Base-by-base conservation (phyloP, 2,888 invertebrate genomes). In the Noctua fimbriata region DNA sequence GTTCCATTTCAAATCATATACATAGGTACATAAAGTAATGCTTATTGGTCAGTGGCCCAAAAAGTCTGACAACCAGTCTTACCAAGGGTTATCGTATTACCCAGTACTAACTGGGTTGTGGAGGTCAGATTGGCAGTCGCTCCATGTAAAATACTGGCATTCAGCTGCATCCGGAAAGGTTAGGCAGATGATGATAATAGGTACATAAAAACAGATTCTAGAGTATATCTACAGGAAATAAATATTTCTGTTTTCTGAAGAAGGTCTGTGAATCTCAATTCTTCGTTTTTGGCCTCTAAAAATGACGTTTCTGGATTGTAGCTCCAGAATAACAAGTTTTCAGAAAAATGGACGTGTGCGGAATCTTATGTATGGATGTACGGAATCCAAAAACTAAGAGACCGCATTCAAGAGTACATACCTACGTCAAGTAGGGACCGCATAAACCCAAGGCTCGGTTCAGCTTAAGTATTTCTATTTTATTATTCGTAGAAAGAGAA, bases 401-500 rank as follows among this genome's bases (percentile, higher is more conserved):
- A 32, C 21, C 36, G n/a, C 36, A 12, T 78, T 78, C 41, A 67
- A 83, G 49, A 69, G 47, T 24, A 49, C n/a, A 18, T 75, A 69
- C 63, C 47, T 81, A n/a, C 21, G 12, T 78, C 44, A 78, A 69
- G 28, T 79, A 70, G 7, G 18, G 44, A 44, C 28, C 9, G 44
- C 44, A 83, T 78, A 44, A 78, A 52, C 36, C 65, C 49, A n/a
- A 80, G 58, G 16, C 36, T 69, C 69, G 81, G 52, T 58, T 72
- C 21, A 41, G 55, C 55, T 66, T 58, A 55, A 66, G 55, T 69
- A 67, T 80, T 74, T 69, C 47, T 63, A 60, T 83, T 67, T 75
- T 81, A 85, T 69, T 83, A 85, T 85, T 85, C 71, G 24, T 18
- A 44, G 66, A 82, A 73, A 18, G 70, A 44, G 18, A 49, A 71